These are phyloP conservation scores for Protodeltote pygarga DNA, from an alignment of 2,888 invertebrate genomes.

Conservation along the genomic window DNA sequence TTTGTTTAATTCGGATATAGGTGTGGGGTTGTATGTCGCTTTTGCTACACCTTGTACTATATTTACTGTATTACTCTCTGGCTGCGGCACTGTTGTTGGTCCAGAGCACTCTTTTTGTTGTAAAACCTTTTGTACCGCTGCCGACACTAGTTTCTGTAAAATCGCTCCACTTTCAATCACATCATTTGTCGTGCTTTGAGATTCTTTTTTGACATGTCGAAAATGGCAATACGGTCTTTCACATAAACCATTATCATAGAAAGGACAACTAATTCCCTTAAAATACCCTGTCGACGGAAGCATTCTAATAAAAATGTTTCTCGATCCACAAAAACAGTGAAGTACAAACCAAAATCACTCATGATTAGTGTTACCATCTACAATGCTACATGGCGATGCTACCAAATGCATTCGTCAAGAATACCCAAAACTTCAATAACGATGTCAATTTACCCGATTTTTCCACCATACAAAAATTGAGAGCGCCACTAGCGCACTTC, in stretches of 20 bases:
- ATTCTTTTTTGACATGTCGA: conserved; percentile 93
- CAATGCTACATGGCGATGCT: neutral
- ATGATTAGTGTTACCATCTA: neutral
- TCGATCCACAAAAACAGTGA: conserved; percentile 18
- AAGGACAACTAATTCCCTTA: conserved; percentile 94
- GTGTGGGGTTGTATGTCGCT: conserved; percentile 88
- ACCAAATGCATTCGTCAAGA: too few relatives aligned
- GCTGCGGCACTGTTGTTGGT: conserved; percentile 50
- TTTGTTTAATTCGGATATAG: conserved; percentile 88
- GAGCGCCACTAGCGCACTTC: too few relatives aligned
- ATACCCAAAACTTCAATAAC: too few relatives aligned
- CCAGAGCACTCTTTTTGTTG: conserved; percentile 75
- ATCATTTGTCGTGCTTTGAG: conserved; percentile 69
- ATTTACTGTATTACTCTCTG: conserved; percentile 47
- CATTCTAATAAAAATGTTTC: conserved; percentile 85
- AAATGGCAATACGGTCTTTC: conserved; percentile 97
- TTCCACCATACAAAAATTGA: too few relatives aligned
- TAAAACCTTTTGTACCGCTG: conserved; percentile 88
- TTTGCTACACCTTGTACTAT: conserved; percentile 71
- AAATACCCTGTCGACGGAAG: conserved; percentile 96
- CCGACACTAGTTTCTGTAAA: conserved; percentile 87
- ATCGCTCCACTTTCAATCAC: conserved; percentile 82
- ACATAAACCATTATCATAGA: conserved; percentile 92
- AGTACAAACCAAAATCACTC: conserved; percentile 39
- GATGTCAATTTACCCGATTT: too few relatives aligned